Evolutionary conservation across 2,113 vertebrate species (phyloP), one percentile per base, ranked within the genome.

Genomic region (Alligator mississippiensis): DNA sequence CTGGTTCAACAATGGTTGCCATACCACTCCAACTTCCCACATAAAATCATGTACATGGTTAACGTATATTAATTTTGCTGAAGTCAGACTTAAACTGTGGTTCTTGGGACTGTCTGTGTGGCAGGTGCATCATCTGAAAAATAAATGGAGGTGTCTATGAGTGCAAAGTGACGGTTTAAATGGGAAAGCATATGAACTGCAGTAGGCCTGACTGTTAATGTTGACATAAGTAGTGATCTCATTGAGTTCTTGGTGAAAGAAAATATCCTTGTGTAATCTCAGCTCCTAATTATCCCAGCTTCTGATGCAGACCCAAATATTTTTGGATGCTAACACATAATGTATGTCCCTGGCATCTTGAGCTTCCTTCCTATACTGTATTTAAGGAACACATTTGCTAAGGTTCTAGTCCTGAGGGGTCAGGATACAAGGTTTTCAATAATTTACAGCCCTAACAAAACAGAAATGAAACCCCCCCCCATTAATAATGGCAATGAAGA

Each of bases 401-500:
- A 70, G 30, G 30, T 70, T 30, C 68, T 70, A 5, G 30, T 70
- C 18, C 25, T 28, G 30, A 70, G 0, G 30, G 77, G 8, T 15
- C 22, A 25, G 4, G 82, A n/a, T 4, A 30, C 6, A 47, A 81
- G 9, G 16, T 80, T 84, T 16, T 55, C 63, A 66, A 64, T 17
- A 90, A 86, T 0, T 2, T 11, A 90, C 61, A 90, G 3, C 2
- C 13, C 28, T n/a, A 64, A 62, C 9, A 78, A 68, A 86, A 77
- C n/a, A 76, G 15, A 77, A 82, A 62, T 21, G 4, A 88, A 70
- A 28, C 28, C 54, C 16, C 11, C 75, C 9, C 11, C 17, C 55
- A 72, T 2, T 7, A 17, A 34, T 72, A 34, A 21, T 82, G 58
- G 47, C 16, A 38, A 19, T 0, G 25, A 25, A 54, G 8, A 4